These are phyloP conservation scores for Uropsilus gracilis DNA, from an alignment of 2,113 vertebrate genomes.

Conservation along the genomic window DNA sequence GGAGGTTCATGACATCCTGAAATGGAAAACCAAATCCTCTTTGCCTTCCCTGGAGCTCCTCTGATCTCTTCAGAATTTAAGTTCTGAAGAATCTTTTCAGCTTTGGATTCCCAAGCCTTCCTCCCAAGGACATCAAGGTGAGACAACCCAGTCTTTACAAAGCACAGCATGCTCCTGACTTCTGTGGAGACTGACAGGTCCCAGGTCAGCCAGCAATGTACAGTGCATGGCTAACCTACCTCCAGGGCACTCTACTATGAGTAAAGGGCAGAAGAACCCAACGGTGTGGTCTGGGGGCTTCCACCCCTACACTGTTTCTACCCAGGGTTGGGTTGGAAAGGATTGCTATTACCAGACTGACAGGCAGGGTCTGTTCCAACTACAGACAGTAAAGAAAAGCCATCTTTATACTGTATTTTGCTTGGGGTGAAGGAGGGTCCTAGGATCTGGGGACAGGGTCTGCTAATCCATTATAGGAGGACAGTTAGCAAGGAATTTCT, in stretches of 20 bases:
- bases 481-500: neutral
- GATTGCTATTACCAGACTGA: neutral
- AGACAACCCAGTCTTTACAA: neutral
- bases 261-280: neutral
- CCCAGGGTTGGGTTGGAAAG: neutral
- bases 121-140: neutral
- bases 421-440: neutral
- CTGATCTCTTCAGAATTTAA: neutral
- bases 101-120: neutral
- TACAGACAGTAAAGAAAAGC: neutral
- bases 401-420: neutral
- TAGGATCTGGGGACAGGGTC: neutral
- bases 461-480: neutral
- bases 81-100: neutral
- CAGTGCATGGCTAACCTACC: neutral
- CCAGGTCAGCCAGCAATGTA: neutral
- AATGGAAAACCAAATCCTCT: neutral
- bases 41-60: neutral
- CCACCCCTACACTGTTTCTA: neutral
- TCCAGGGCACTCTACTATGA: neutral
- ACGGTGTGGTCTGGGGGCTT: fast-evolving
- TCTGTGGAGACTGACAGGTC: neutral
- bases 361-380: neutral
- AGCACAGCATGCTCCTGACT: fast-evolving
- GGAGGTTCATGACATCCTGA: neutral